Base-by-base conservation (phyloP, 1,140 invertebrate species). In the Aphaenogaster floridana region DNA sequence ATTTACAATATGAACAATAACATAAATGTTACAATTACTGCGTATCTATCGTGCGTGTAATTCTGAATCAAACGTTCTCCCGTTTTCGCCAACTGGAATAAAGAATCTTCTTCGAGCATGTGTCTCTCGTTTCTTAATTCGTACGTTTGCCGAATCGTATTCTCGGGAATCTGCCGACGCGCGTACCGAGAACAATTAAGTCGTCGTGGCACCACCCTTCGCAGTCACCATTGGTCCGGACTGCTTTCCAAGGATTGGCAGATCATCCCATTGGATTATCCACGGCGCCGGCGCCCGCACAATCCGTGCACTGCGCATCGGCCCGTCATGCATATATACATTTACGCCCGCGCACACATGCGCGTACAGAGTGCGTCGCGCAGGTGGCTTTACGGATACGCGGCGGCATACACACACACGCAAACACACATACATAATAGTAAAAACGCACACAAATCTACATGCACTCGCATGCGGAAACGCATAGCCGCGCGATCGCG, bases 221-320 rank as follows among this genome's bases (percentile, higher is more conserved):
- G 36, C 71, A 50, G 17, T 72, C 84, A 83, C 88, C 89, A 95
- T 95, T 95, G 94, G 95, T 88, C 79, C 90, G 87, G 13, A 45
- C 50, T 88, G 89, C 92, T 92, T 91, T 89, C 68, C 92, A 90
- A 88, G 93, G 94, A 94, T 95, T 95, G 94, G 94, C 88, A 92
- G 94, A 95, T 95, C 77, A 95, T 95, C 94, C 94, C 91, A 95
- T 95, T 95, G 94, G 94, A 95, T 95, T 95, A 95, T 95, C 94
- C 91, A 88, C 90, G 91, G 92, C 94, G 94, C 93, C 94, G 94
- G 92, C 94, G 94, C 94, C 80, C 79, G 92, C 59, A 86, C 90
- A 78, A 77, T 78, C 78, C 80, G 66, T 81, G 80, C 71, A 86
- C 89, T 91, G 90, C 89, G 90, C 88, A 91, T 91, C 87, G 59